phyloP scores from a whole-genome alignment of 2,797 vertebrate genomes.

The Eleutherodactylus coqui region DNA sequence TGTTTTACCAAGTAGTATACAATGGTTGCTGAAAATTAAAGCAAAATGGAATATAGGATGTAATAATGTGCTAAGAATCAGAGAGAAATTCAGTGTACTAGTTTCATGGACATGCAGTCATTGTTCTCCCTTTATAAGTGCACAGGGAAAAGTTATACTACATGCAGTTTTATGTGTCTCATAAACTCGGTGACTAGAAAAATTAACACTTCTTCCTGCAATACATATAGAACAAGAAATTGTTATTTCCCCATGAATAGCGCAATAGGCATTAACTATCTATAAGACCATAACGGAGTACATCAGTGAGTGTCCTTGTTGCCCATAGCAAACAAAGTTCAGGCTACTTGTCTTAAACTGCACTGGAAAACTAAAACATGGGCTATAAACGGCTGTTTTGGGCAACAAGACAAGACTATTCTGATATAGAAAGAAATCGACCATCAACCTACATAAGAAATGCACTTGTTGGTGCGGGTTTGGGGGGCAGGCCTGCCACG shows the following conservation, averaged over 20 bases:
- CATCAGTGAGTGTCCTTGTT: not conserved
- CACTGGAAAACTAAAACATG: not conserved
- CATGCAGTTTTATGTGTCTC: not conserved
- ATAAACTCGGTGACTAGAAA: not conserved
- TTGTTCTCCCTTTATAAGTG: not conserved
- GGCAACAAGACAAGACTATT: too few relatives aligned
- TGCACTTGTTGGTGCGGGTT: too few relatives aligned
- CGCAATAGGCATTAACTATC: not conserved
- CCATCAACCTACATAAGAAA: not conserved
- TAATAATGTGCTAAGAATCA: not conserved
- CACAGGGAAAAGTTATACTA: not conserved
- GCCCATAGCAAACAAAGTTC: not conserved
- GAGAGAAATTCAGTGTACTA: not conserved
- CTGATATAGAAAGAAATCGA: too few relatives aligned
- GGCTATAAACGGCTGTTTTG: not conserved
- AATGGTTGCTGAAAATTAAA: not conserved
- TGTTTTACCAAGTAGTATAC: not conserved
- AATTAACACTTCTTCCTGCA: constrained; percentile 3
- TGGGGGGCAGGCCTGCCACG: too few relatives aligned
- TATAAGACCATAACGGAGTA: not conserved
- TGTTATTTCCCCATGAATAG: not conserved
- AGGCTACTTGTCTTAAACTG: not conserved
- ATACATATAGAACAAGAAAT: not conserved
- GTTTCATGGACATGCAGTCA: not conserved
- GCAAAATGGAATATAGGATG: not conserved